These are phyloP conservation scores for Eutrigla gurnardus DNA, from an alignment of 2,797 vertebrate genomes.

Conservation along the genomic window DNA sequence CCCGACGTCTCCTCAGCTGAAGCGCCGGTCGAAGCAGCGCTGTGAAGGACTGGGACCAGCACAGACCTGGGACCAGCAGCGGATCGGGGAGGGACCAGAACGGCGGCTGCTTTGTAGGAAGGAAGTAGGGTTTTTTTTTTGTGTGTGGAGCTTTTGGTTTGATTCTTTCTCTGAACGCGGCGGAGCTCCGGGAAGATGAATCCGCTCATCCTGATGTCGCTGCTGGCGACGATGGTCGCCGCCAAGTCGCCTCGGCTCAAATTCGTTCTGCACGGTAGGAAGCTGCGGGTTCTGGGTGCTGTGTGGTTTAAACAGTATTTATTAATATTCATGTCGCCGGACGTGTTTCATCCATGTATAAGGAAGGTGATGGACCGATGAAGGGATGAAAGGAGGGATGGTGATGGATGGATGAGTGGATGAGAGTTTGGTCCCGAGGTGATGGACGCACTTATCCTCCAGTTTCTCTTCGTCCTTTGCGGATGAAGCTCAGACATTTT, in stretches of 20 bases:
- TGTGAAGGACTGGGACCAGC: constrained; percentile 50
- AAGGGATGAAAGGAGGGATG: constrained; percentile 14
- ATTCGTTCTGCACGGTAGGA: constrained; percentile 85
- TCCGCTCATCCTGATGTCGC: constrained; percentile 65
- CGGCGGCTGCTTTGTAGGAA: constrained; percentile 16
- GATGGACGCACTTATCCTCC: constrained; percentile 8
- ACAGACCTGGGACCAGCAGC: constrained; percentile 39
- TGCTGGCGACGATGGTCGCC: constrained; percentile 72
- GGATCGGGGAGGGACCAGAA: constrained; percentile 34
- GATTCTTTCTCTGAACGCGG: not conserved
- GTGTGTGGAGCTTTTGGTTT: constrained; percentile 25
- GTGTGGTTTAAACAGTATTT: not conserved
- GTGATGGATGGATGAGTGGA: constrained; percentile 6
- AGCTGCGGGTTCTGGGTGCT: not conserved
- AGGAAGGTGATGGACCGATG: not conserved
- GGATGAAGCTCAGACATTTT: not conserved
- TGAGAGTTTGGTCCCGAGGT: constrained; percentile 20
- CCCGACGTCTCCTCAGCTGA: constrained; percentile 67
- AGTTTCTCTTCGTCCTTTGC: not conserved
- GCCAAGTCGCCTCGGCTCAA: constrained; percentile 85
- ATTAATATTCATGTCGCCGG: not conserved
- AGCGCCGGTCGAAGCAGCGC: constrained; percentile 56
- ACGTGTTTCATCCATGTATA: constrained; percentile 14
- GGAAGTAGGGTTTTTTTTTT: constrained; percentile 10
- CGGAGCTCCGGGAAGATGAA: constrained; percentile 72